Evolutionary conservation across 2,797 vertebrate genomes (phyloP), one percentile per base, ranked within the genome.

Genomic region (Pseudomugil gertrudae): DNA sequence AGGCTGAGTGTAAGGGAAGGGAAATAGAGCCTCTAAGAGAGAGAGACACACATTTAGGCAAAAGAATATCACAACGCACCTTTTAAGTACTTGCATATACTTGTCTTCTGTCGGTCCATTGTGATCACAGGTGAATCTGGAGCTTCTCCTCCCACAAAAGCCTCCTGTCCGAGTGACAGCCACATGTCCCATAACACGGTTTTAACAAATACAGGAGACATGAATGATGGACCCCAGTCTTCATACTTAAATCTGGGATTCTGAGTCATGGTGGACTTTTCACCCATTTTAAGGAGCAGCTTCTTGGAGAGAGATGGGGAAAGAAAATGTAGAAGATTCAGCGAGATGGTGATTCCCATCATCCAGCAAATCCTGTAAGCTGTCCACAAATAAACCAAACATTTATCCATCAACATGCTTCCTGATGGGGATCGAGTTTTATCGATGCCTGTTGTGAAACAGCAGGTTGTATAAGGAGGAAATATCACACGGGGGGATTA

Each of bases 221-320:
- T 83, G 19, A 96, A 94, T 0, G 95, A 95, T 0, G 90, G 94
- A 19, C 94, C 94, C 96, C 96, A 98, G 45, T 97, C 95, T 63
- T 98, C 96, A 0, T 93, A 97, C 27, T 69, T 84, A 63, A 98
- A 97, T 6, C 79, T 93, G 0, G 94, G 94, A 32, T 96, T 96
- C 60, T 78, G 54, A 2, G 89, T 84, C 91, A 96, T 96, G 3
- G 92, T 91, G 3, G 5, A 76, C 69, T 75, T 92, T 62, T 92
- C 77, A 0, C 93, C 94, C 58, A 90, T 62, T 72, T 90, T 94
- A 3, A 97, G 77, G 61, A 95, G 84, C 0, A 88, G 54, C 58
- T 74, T 94, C 85, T 91, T 95, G 73, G 83, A 63, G 32, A 93
- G 63, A 0, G 48, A 64, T 8, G 96, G 96, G 19, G 92, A 95